phyloP scores from a whole-genome alignment of 2,113 vertebrate genomes.

The Microtus montanus region DNA sequence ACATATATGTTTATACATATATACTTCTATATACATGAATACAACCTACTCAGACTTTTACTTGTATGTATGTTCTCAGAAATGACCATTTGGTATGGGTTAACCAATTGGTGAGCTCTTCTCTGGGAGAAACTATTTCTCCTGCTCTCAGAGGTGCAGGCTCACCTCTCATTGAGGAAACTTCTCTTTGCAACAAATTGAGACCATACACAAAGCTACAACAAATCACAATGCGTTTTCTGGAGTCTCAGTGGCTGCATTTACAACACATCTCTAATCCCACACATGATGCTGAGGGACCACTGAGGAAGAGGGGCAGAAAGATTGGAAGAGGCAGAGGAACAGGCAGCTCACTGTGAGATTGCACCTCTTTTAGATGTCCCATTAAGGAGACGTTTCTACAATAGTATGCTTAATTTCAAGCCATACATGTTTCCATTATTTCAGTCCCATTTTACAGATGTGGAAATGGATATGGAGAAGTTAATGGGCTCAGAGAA shows the following conservation, averaged over 20 bases:
- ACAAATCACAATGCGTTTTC: neutral
- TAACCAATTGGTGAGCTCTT: neutral
- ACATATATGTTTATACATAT: neutral
- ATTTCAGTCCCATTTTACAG: neutral
- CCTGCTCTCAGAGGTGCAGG: neutral
- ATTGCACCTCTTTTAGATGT: neutral
- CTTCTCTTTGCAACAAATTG: neutral
- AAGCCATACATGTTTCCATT: neutral
- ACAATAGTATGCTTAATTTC: neutral
- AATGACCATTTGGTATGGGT: neutral
- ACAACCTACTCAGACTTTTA: neutral
- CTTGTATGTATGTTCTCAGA: neutral
- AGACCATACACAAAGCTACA: neutral
- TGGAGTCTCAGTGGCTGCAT: neutral
- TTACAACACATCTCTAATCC: neutral
- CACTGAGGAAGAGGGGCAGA: neutral
- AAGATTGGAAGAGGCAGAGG: neutral
- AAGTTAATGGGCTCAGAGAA: rapidly evolving
- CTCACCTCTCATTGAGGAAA: neutral
- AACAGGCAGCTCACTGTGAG: neutral
- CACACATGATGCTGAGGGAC: neutral
- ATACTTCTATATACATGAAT: neutral
- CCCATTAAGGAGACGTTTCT: neutral
- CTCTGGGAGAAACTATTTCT: neutral
- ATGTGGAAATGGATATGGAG: neutral